These are phyloP conservation scores for Conistra vaccinii DNA, from an alignment of 2,888 invertebrate species.

Conservation along the genomic window DNA sequence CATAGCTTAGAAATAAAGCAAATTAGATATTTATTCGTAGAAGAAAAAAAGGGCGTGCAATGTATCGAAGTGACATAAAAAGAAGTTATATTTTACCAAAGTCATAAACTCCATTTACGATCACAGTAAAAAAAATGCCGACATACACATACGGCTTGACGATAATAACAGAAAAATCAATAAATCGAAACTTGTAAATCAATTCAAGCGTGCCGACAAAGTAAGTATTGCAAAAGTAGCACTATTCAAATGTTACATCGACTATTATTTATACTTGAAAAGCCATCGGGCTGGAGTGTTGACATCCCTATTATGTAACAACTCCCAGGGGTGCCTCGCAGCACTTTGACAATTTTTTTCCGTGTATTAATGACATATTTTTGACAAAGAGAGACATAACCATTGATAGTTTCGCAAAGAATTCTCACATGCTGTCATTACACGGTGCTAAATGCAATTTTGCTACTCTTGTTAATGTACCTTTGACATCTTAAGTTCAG, in stretches of 20 bases:
- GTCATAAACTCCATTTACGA: slow-evolving; percentile 50
- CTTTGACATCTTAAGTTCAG: slow-evolving; percentile 58
- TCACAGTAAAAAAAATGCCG: slow-evolving; percentile 55
- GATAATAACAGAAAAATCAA: slow-evolving; percentile 79
- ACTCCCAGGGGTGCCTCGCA: slow-evolving; percentile 84
- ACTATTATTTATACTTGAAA: slow-evolving; percentile 88
- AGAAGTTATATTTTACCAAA: slow-evolving; percentile 33
- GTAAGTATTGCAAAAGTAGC: slow-evolving; percentile 78
- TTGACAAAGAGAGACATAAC: slow-evolving; percentile 87
- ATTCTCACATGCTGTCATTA: slow-evolving; percentile 88
- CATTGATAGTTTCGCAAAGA: slow-evolving; percentile 81
- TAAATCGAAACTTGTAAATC: slow-evolving; percentile 79
- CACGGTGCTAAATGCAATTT: slow-evolving; percentile 85
- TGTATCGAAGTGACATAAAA: slow-evolving; percentile 22
- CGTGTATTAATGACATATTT: slow-evolving; percentile 86
- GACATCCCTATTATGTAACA: slow-evolving; percentile 89
- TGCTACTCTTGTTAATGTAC: slow-evolving; percentile 64
- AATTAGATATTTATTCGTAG: neutral
- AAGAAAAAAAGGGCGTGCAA: slow-evolving; percentile 16
- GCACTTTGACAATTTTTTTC: slow-evolving; percentile 83
- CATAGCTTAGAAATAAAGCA: neutral
- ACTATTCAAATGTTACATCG: slow-evolving; percentile 77
- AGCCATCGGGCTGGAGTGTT: slow-evolving; percentile 85
- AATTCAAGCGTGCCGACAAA: slow-evolving; percentile 86
- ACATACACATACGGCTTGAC: slow-evolving; percentile 12